These are phyloP conservation scores for Eurystomus glaucurus DNA, from an alignment of 2,797 vertebrate genomes.

Conservation along the genomic window DNA sequence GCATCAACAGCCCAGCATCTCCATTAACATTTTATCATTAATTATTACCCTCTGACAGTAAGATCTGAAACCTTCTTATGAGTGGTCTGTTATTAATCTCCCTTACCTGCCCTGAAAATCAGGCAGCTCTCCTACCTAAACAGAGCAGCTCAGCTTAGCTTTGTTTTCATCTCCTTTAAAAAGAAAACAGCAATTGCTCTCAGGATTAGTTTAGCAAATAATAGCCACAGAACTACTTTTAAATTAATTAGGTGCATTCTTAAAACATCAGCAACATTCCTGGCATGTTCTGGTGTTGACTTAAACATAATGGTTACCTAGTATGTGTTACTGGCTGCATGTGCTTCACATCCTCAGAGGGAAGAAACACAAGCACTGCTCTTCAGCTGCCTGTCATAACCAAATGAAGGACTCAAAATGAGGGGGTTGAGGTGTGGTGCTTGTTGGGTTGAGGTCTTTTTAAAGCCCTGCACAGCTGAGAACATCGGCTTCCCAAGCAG, in stretches of 20 bases:
- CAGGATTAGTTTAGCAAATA: neutral
- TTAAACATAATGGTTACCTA: slow-evolving; percentile 21
- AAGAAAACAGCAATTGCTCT: neutral
- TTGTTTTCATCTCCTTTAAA: neutral
- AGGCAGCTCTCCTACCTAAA: slow-evolving; percentile 61
- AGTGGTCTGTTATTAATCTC: slow-evolving; percentile 84
- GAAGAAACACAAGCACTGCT: neutral
- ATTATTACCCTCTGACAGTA: slow-evolving; percentile 93
- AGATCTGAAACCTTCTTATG: slow-evolving; percentile 84
- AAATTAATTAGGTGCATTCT: slow-evolving; percentile 67
- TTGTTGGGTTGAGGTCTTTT: neutral
- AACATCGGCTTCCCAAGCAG: neutral
- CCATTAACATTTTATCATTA: slow-evolving; percentile 94
- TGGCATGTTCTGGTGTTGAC: slow-evolving; percentile 44
- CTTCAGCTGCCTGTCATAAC: neutral
- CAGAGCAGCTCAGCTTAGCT: neutral
- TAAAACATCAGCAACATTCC: slow-evolving; percentile 73
- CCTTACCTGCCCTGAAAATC: slow-evolving; percentile 82
- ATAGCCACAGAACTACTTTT: slow-evolving; percentile 21
- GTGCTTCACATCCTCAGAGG: neutral
- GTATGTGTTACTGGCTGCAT: neutral
- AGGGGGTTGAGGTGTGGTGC: neutral
- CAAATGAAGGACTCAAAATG: neutral
- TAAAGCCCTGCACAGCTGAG: neutral
- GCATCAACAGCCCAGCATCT: slow-evolving; percentile 89